These are phyloP conservation scores for Morinoia aosen DNA, from an alignment of 2,888 invertebrate species.

Conservation along the genomic window DNA sequence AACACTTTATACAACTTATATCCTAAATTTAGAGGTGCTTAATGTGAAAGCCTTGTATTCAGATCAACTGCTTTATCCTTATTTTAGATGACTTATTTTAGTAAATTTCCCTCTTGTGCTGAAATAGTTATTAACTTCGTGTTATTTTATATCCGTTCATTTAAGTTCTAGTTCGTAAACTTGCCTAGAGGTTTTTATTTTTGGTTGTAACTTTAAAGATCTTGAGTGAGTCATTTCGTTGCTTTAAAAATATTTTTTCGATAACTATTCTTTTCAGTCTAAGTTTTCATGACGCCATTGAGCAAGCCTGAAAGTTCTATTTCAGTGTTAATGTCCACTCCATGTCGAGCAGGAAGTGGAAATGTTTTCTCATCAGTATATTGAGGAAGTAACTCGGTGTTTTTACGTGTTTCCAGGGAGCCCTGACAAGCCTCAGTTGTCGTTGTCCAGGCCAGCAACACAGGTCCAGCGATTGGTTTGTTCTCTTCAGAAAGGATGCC, in stretches of 20 bases:
- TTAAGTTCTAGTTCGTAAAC: background rate
- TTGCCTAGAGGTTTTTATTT: background rate
- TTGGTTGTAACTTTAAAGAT: background rate
- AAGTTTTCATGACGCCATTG: background rate
- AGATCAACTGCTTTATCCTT: too few species aligned
- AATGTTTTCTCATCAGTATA: background rate
- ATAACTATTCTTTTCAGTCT: background rate
- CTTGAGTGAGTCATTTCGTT: background rate
- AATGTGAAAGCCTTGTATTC: too few species aligned
- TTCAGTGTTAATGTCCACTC: background rate
- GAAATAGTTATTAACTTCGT: background rate
- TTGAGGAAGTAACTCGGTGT: background rate
- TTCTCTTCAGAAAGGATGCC: constrained; percentile 37
- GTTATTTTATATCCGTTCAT: background rate
- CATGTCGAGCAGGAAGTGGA: background rate
- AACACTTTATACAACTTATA: background rate
- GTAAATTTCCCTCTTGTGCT: background rate
- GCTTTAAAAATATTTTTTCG: background rate
- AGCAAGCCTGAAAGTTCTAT: background rate
- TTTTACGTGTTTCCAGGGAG: background rate
- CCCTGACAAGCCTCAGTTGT: background rate
- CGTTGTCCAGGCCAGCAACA: background rate
- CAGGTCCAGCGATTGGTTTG: constrained; percentile 21
- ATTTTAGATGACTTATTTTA: background rate
- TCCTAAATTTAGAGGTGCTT: background rate